These are phyloP conservation scores for Taphrorychus bicolor DNA, from an alignment of 2,888 invertebrate species.

Conservation along the genomic window DNA sequence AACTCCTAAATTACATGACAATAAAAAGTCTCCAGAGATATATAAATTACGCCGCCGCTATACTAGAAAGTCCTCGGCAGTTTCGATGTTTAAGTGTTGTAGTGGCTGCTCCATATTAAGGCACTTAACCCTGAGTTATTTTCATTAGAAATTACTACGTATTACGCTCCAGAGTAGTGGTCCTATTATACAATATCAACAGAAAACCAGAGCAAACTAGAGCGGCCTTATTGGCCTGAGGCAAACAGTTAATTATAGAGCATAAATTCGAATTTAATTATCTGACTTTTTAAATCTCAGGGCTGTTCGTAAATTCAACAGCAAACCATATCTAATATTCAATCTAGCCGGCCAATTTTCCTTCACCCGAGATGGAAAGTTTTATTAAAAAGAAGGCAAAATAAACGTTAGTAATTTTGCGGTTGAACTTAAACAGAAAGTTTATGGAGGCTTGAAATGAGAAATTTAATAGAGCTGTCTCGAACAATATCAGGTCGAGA, in stretches of 20 bases:
- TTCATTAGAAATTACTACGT: too few species aligned
- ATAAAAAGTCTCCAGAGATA: too few species aligned
- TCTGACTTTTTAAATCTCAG: background rate
- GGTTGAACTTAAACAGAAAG: conserved; percentile 17
- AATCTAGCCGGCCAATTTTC: conserved; percentile 6
- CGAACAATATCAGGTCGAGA: conserved; percentile 10
- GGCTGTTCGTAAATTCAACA: conserved; percentile 1
- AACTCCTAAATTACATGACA: too few species aligned
- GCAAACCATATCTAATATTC: conserved; percentile 5
- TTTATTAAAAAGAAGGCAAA: conserved; percentile 14
- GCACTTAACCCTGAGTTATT: too few species aligned
- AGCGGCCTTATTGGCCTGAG: background rate
- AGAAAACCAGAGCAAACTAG: too few species aligned
- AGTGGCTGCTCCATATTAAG: too few species aligned
- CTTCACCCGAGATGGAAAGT: conserved; percentile 3
- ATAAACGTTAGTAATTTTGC: conserved; percentile 17
- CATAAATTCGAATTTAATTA: background rate
- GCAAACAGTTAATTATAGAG: background rate
- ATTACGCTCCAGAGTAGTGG: too few species aligned
- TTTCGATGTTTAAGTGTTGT: too few species aligned
- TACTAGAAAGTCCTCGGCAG: too few species aligned
- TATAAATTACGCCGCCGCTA: too few species aligned
- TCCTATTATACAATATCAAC: too few species aligned
- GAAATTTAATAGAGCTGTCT: conserved; percentile 29
- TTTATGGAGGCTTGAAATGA: conserved; percentile 22